phyloP scores from a whole-genome alignment of 2,113 vertebrate genomes.

The rabbit (Oryctolagus cuniculus) region DNA sequence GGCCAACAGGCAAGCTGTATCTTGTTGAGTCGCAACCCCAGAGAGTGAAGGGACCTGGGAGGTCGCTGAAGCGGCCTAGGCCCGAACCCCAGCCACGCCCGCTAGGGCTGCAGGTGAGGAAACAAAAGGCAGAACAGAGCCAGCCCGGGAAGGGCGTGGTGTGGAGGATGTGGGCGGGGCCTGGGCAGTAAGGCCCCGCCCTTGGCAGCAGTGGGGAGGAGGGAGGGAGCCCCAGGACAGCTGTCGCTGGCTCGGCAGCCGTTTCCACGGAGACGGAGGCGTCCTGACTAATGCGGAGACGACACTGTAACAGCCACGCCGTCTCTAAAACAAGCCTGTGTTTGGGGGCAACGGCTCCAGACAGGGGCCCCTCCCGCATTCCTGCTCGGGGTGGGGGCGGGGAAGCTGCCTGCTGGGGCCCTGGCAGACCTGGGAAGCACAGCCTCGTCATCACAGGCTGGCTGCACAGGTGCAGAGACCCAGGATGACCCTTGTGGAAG shows the following conservation, averaged over 20 bases:
- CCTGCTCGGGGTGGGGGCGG: constrained; percentile 74
- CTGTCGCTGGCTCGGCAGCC: constrained; percentile 63
- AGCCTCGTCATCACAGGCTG: background rate
- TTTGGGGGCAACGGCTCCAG: constrained; percentile 83
- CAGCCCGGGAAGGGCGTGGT: background rate
- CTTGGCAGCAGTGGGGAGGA: background rate
- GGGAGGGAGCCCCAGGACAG: constrained; percentile 54
- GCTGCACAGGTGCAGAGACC: constrained; percentile 31
- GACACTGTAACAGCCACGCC: constrained; percentile 77
- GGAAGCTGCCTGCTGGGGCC: constrained; percentile 39
- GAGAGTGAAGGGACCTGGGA: background rate
- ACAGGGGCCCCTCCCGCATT: constrained; percentile 81
- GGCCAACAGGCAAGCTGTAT: background rate
- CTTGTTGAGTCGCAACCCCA: background rate
- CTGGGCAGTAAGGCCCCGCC: too few relatives aligned
- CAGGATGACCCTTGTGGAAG: constrained; percentile 9
- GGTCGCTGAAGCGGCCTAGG: background rate
- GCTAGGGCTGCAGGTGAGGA: constrained; percentile 36
- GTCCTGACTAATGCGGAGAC: constrained; percentile 81
- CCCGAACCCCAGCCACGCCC: background rate
- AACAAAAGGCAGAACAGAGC: constrained; percentile 36
- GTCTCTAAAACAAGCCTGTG: constrained; percentile 86
- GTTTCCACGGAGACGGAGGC: constrained; percentile 80
- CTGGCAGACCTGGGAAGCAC: constrained; percentile 51
- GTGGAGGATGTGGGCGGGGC: constrained; percentile 3